Percentiles rank a stretch among this genome's conserved stretches.
Evolutionary conservation across 2,113 vertebrate species (phyloP).

Genomic region (Dermatemys mawii): DNA sequence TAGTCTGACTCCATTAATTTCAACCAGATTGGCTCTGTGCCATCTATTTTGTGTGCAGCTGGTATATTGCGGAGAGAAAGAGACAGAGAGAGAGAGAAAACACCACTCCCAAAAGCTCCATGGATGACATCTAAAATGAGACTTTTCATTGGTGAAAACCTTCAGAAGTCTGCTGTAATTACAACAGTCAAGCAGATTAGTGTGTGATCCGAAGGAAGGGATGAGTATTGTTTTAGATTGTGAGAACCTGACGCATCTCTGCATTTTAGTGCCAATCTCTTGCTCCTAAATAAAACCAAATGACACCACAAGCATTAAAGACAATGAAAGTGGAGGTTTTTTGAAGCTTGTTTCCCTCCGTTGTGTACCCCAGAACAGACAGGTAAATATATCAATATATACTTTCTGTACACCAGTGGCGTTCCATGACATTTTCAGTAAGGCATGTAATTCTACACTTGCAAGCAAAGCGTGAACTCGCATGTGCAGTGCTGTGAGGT

Average conservation of each 20-base stretch:
- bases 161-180: constrained; percentile 66
- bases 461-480: not conserved
- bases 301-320: not conserved
- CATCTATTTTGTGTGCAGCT: constrained; percentile 76
- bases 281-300: not conserved
- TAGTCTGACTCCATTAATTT: constrained; percentile 83
- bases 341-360: not conserved
- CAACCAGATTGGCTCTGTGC: constrained; percentile 76
- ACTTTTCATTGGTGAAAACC: constrained; percentile 66
- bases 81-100: constrained; percentile 42
- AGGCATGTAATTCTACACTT: not conserved
- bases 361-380: not conserved
- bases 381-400: not conserved
- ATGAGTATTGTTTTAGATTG: not conserved
- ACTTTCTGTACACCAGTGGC: not conserved
- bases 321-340: constrained; percentile 15
- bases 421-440: not conserved
- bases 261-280: not conserved
- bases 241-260: not conserved
- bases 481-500: not conserved
- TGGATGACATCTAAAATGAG: constrained; percentile 66
- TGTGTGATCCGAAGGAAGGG: constrained; percentile 7
- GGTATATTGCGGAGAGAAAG: constrained; percentile 40
- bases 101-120: constrained; percentile 47
- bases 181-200: constrained; percentile 56